Evolutionary conservation across 2,888 invertebrate genomes (phyloP).

Genomic region (Stegophylla sp.): DNA sequence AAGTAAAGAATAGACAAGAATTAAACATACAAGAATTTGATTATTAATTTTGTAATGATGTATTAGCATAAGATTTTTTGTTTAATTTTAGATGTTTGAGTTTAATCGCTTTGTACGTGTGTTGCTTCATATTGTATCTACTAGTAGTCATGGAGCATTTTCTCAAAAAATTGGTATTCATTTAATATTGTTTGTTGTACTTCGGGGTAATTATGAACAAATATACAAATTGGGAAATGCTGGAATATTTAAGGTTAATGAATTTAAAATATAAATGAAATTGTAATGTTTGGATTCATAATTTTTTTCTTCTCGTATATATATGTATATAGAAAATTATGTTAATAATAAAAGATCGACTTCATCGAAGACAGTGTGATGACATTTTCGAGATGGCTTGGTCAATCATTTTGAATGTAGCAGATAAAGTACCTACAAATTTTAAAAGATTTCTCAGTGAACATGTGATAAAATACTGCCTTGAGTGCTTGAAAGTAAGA

Average conservation of each 20-base stretch:
- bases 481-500: constrained; percentile 82
- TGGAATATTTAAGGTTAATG: constrained; percentile 80
- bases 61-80: no score
- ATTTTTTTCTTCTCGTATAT: background rate
- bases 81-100: constrained; percentile 81
- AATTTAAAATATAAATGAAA: constrained; percentile 60
- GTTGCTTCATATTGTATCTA: constrained; percentile 80
- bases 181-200: constrained; percentile 91
- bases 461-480: constrained; percentile 88
- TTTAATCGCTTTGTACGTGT: constrained; percentile 86
- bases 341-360: constrained; percentile 81
- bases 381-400: constrained; percentile 97
- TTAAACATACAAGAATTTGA: no score
- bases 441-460: constrained; percentile 88
- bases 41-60: no score
- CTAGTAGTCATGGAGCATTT: constrained; percentile 85
- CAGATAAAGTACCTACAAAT: constrained; percentile 94
- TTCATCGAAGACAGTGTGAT: constrained; percentile 81
- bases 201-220: constrained; percentile 92
- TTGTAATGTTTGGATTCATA: background rate
- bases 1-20: no score
- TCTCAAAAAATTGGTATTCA: constrained; percentile 94
- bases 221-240: constrained; percentile 89
- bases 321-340: constrained; percentile 71
- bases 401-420: constrained; percentile 99